These are phyloP conservation scores for Leptosomus discolor DNA, from an alignment of 2,113 vertebrate species.

Conservation along the genomic window DNA sequence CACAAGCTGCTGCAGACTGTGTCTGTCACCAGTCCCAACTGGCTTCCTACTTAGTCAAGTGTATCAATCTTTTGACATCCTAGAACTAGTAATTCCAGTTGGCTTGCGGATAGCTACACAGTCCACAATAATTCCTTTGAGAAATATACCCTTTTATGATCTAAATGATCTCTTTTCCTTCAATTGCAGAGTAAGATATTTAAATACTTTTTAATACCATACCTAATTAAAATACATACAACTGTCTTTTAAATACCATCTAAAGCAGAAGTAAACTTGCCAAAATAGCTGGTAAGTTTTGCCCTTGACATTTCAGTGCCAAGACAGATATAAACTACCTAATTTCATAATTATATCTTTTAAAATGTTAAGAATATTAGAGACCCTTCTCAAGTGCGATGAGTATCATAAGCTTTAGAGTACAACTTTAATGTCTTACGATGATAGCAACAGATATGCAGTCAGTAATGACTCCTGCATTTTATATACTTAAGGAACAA, in stretches of 20 bases:
- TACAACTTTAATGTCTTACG: neutral
- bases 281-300: neutral
- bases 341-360: neutral
- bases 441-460: neutral
- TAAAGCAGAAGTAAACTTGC: slow-evolving; percentile 24
- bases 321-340: slow-evolving; percentile 1
- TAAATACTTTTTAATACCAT: slow-evolving; percentile 3
- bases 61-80: neutral
- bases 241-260: slow-evolving; percentile 4
- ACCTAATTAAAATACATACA: neutral
- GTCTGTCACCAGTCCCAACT: neutral
- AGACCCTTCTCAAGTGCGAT: neutral
- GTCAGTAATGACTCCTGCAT: neutral
- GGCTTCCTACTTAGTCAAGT: slow-evolving; percentile 15
- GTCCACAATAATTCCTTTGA: neutral
- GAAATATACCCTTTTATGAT: neutral
- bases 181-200: neutral
- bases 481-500: neutral
- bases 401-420: neutral
- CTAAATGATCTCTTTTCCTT: neutral
- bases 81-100: neutral
- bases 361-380: slow-evolving; percentile 21
- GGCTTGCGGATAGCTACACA: neutral
- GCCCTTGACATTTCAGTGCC: slow-evolving; percentile 24
- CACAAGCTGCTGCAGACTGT: neutral